Evolutionary conservation across 2,113 vertebrate genomes (phyloP).

Genomic region (Corythoichthys haematopterus): DNA sequence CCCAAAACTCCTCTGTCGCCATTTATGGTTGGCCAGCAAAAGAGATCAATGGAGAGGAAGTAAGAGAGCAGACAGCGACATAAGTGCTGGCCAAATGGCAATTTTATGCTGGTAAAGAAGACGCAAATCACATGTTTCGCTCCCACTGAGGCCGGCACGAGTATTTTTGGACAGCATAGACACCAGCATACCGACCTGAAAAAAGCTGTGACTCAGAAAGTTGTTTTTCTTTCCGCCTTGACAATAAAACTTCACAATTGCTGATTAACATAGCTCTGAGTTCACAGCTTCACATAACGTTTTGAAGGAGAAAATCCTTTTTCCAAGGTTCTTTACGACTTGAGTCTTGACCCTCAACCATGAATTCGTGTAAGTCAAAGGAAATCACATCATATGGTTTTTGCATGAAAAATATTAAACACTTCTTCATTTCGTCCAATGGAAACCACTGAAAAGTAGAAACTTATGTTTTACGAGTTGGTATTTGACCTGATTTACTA

Average conservation of each 20-base stretch:
- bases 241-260: background rate
- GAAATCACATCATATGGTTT: too few species aligned
- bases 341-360: background rate
- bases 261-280: background rate
- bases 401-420: too few species aligned
- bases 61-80: slow-evolving; percentile 19
- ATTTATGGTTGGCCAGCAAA: background rate
- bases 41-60: slow-evolving; percentile 1
- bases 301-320: background rate
- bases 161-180: slow-evolving; percentile 31
- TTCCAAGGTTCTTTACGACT: slow-evolving; percentile 4
- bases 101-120: slow-evolving; percentile 37
- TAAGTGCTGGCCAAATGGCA: slow-evolving; percentile 33
- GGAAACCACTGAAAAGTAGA: background rate
- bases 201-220: background rate
- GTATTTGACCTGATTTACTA: too few species aligned
- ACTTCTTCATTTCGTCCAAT: background rate
- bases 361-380: background rate
- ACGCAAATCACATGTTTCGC: slow-evolving; percentile 52
- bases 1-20: slow-evolving; percentile 17
- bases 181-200: background rate
- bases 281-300: background rate
- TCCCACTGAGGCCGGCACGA: slow-evolving; percentile 13
- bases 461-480: too few species aligned
- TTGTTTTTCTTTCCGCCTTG: background rate